A percentile compares a stretch with the other conserved stretches of the same genome.
phyloP scores from a whole-genome alignment of 1,140 invertebrate species.

The Aleiodes sp. region DNA sequence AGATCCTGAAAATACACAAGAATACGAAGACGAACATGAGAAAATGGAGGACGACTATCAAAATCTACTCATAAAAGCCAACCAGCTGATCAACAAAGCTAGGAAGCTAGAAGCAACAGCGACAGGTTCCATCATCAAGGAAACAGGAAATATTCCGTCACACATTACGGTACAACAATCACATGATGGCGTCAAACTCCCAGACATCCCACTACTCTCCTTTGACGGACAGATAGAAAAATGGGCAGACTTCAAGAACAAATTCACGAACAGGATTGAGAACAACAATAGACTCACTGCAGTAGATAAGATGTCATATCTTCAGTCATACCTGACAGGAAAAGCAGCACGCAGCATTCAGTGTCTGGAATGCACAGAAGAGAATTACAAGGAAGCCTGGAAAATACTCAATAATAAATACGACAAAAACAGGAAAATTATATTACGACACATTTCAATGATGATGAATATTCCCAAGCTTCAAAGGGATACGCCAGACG shows the following conservation, averaged over 20 bases:
- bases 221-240: slow-evolving; percentile 48
- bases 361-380: slow-evolving; percentile 37
- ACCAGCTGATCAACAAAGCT: too few relatives aligned
- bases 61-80: too few relatives aligned
- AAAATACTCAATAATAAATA: slow-evolving; percentile 41
- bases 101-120: too few relatives aligned
- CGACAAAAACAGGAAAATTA: slow-evolving; percentile 43
- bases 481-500: slow-evolving; percentile 32
- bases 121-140: background rate
- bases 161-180: background rate
- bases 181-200: slow-evolving; percentile 37
- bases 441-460: slow-evolving; percentile 34
- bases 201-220: slow-evolving; percentile 46
- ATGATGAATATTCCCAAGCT: slow-evolving; percentile 37
- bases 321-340: too few relatives aligned
- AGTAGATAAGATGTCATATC: too few relatives aligned
- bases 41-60: too few relatives aligned
- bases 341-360: slow-evolving; percentile 36
- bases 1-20: too few relatives aligned
- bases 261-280: too few relatives aligned
- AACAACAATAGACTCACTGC: too few relatives aligned
- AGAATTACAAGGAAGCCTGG: slow-evolving; percentile 45
- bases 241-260: slow-evolving; percentile 47
- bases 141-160: background rate
- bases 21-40: too few relatives aligned